Percentiles rank a stretch among this genome's conserved stretches.
These are phyloP conservation scores for Geotrypetes seraphini DNA, from an alignment of 2,797 vertebrate genomes.

Conservation along the genomic window DNA sequence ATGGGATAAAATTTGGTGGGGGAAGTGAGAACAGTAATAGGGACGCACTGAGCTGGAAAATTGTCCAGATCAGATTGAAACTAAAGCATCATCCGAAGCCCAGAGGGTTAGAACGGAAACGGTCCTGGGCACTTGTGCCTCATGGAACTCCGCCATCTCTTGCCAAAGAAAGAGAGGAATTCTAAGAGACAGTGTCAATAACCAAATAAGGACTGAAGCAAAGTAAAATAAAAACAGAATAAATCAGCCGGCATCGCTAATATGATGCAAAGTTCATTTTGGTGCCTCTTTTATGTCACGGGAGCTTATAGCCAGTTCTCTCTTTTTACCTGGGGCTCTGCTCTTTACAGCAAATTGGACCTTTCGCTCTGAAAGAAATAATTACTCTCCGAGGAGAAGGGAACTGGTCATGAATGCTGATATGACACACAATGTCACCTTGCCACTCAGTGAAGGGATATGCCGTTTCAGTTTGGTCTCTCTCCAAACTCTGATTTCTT, in stretches of 20 bases:
- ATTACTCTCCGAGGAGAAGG: conserved; percentile 78
- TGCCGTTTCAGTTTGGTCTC: conserved; percentile 28
- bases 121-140: fast-evolving
- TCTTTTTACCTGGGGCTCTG: conserved; percentile 67
- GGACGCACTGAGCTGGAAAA: too few relatives aligned
- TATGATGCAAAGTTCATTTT: not conserved
- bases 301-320: conserved; percentile 10
- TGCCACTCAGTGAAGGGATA: conserved; percentile 62
- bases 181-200: not conserved
- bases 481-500: conserved; percentile 26
- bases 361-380: conserved; percentile 81
- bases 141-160: not conserved
- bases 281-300: conserved; percentile 7
- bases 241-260: not conserved
- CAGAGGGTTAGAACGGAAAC: fast-evolving
- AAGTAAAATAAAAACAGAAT: not conserved
- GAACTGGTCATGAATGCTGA: conserved; percentile 75
- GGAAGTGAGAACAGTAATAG: too few relatives aligned
- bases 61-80: too few relatives aligned
- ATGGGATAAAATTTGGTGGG: too few relatives aligned
- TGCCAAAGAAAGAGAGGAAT: fast-evolving
- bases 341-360: conserved; percentile 84
- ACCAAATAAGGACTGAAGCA: not conserved
- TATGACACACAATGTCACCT: conserved; percentile 88
- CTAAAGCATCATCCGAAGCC: too few relatives aligned